Base-by-base conservation (phyloP, 2,797 vertebrate species). In the Cryptoblepharus egeriae region DNA sequence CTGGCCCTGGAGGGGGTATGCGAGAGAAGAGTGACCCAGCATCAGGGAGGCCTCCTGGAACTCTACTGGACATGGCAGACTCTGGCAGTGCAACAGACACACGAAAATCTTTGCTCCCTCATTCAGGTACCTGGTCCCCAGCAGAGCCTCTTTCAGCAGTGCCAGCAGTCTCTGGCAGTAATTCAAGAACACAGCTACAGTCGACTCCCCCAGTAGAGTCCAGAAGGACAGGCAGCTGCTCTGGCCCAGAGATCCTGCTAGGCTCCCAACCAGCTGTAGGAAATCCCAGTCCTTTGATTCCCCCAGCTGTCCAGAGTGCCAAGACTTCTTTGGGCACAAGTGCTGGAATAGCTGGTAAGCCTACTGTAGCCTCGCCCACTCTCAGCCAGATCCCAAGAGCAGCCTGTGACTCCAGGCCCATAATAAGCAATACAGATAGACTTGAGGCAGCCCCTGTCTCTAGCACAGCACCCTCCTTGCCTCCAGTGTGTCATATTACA, bases 101-200 rank as follows among this genome's bases (percentile, higher is more conserved):
- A 91, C 80, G 95, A 95, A 94, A 95, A 91, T 83, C 92, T 94
- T 81, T 90, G 92, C 81, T 93, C 94, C 39, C n/a, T 37, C 11
- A 83, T 58, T 65, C 93, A 32, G 90, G 87, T 82, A 75, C 78
- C 88, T 86, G 72, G 7, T 49, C 60, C 3, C 3, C 90, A 3
- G 16, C 85, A 83, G 86, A 92, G 91, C n/a, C n/a, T n/a, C n/a
- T n/a, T n/a, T n/a, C 90, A 3, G 16, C 85, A 83, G 86, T 91
- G 91, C 94, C 93, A 77, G 92, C 95, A 39, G 94, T 95, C 85
- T 88, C 96, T 90, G 63, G 55, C 91, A 0, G 87, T 96, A 77
- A 92, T 91, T 45, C 93, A 91, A 89, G 96, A 93, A 94, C 97
- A 90, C 97, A 97, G 83, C 95, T 97, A 87, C 96, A 97, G 92